Base-by-base conservation (phyloP, 2,113 vertebrate genomes). In the Mustelus asterias region DNA sequence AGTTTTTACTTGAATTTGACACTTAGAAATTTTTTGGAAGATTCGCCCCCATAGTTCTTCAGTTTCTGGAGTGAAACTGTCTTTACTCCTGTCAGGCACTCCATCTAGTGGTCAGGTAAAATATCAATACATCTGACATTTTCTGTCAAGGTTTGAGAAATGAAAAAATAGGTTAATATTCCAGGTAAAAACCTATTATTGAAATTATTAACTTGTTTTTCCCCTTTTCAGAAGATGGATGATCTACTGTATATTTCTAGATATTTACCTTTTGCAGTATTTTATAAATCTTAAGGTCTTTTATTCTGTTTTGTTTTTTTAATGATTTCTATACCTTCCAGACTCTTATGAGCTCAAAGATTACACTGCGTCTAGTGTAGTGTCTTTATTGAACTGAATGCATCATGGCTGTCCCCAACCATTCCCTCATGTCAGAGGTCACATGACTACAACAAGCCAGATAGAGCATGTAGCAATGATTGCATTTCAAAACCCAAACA, bases 91-190 rank as follows among this genome's bases (percentile, higher is more conserved):
- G 88, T 90, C 16, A 60, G 54, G 48, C 29, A 58, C 54, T 60
- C 88, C 88, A 90, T 90, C 88, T 90, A 90, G 88, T 60, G 88
- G 48, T n/a, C 78, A 80, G 78, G 78, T 80, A 80, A n/a, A 37
- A n/a, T 37, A 90, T 54, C 26, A 58, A 58, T n/a, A 60, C 24
- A 33, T 89, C 6, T 89, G 86, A 14, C 86, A 58, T 20, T 54
- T 54, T 72, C 70, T 72, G 26, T 72, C 24, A 76, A 76, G 72
- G 11, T 76, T 76, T 76, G 72, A 26, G 26, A 76, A 33, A 6
- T 33, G 26, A 33, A 33, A 76, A 76, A 9, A 76, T 29, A 2
- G 26, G 72, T 33, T 76, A 76, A 33, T 22, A 76, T 33, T 76
- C 72, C 70, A 29, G 70, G 26, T 72, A 29, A 18, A 18, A 13